Conservation (phyloP, 2,113 vertebrate species). For the Carassius auratus region DNA sequence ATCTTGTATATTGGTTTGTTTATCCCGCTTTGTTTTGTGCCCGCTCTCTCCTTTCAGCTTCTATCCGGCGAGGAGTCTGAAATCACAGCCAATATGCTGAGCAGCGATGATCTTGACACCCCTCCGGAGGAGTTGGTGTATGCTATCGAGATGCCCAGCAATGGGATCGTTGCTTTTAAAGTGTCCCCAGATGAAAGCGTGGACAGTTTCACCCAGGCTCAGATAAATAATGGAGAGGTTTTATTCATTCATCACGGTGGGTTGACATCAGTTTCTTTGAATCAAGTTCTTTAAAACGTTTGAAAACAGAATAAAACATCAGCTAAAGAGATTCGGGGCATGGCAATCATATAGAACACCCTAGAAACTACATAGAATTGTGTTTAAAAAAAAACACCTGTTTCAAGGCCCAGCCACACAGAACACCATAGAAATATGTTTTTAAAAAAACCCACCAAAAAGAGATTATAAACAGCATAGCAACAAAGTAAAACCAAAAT, state of each 20-base stretch:
- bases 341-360: too few species aligned
- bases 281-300: not conserved
- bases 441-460: not conserved
- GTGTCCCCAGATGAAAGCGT: slow-evolving; percentile 59
- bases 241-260: slow-evolving; percentile 87
- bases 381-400: too few species aligned
- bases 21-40: slow-evolving; percentile 16
- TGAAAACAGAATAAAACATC: not conserved
- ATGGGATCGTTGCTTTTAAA: slow-evolving; percentile 80
- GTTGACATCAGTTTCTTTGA: slow-evolving; percentile 42
- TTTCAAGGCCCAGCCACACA: too few species aligned
- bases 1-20: slow-evolving; percentile 31
- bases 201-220: slow-evolving; percentile 87
- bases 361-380: too few species aligned
- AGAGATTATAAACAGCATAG: not conserved
- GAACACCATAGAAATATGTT: not conserved
- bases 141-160: slow-evolving; percentile 77
- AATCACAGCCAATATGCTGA: slow-evolving; percentile 80
- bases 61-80: slow-evolving; percentile 79
- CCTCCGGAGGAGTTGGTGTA: slow-evolving; percentile 81
- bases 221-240: slow-evolving; percentile 84
- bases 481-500: not conserved
- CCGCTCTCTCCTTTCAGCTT: slow-evolving; percentile 73
- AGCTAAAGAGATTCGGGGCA: not conserved
- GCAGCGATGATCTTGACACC: slow-evolving; percentile 80